Conservation (phyloP, 2,888 invertebrate genomes). For the Carterocephalus palaemon region DNA sequence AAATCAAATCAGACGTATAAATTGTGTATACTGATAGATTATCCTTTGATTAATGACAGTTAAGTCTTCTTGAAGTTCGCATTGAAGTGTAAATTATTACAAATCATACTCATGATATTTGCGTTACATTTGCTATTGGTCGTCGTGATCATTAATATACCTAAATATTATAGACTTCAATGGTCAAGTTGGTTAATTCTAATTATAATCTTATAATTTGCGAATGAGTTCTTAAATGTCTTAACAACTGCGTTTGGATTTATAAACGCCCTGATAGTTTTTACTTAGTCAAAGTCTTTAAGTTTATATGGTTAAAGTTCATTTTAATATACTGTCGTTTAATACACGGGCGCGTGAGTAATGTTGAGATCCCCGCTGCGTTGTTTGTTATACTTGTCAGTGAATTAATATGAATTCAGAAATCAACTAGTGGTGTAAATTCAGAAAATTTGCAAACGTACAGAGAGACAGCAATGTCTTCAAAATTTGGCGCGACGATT, state of each 20-base stretch:
- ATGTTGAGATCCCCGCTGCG: constrained; percentile 49
- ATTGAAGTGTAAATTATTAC: constrained; percentile 58
- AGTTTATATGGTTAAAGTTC: constrained; percentile 34
- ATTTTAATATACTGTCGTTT: constrained; percentile 29
- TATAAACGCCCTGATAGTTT: constrained; percentile 27
- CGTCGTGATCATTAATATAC: constrained; percentile 38
- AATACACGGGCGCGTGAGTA: constrained; percentile 29
- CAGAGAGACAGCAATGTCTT: neutral
- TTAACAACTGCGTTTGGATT: constrained; percentile 9
- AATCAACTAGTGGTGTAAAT: constrained; percentile 42
- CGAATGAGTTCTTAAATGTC: constrained; percentile 21
- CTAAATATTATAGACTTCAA: constrained; percentile 38
- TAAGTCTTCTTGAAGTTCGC: constrained; percentile 43
- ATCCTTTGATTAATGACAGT: constrained; percentile 21
- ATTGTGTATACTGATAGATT: constrained; percentile 9
- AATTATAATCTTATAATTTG: constrained; percentile 7
- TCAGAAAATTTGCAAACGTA: constrained; percentile 23
- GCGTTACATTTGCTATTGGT: constrained; percentile 45
- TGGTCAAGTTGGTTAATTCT: constrained; percentile 12
- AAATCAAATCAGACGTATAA: too few species aligned
- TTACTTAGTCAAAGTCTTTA: constrained; percentile 34
- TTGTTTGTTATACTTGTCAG: constrained; percentile 60
- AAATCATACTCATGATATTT: constrained; percentile 65
- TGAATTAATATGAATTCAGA: constrained; percentile 52
- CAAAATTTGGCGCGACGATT: neutral